A percentile compares a stretch with the other conserved stretches of the same genome.
phyloP scores from a whole-genome alignment of 2,113 vertebrate genomes.

The Thinocorus orbignyianus region DNA sequence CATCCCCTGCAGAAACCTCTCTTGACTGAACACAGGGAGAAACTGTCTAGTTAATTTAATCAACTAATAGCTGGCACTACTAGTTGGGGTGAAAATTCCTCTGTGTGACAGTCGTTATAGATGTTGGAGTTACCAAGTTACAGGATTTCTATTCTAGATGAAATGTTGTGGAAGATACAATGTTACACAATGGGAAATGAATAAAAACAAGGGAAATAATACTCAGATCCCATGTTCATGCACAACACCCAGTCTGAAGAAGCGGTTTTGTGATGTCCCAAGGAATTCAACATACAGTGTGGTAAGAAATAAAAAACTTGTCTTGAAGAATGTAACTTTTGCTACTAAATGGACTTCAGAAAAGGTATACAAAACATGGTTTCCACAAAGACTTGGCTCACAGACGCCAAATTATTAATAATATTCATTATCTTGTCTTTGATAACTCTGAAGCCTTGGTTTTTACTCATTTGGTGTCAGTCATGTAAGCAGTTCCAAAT shows the following conservation, averaged over 20 bases:
- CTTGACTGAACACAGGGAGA: not conserved
- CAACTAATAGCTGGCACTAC: not conserved
- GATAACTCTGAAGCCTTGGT: not conserved
- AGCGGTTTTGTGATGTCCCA: conserved; percentile 42
- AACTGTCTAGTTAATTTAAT: not conserved
- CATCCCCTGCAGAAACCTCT: not conserved
- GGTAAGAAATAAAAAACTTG: not conserved
- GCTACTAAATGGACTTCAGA: not conserved
- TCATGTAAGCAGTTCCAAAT: not conserved
- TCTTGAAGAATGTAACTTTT: not conserved
- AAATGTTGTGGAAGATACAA: conserved; percentile 60
- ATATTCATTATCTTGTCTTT: not conserved
- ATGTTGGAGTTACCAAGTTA: not conserved
- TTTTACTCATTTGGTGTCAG: not conserved
- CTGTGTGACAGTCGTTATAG: not conserved
- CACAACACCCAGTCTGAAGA: conserved; percentile 1
- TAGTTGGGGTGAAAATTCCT: not conserved
- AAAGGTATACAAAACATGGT: not conserved
- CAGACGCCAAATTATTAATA: not conserved
- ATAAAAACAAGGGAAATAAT: conserved; percentile 22
- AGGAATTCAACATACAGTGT: not conserved
- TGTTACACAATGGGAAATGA: conserved; percentile 47
- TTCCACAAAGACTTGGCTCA: not conserved
- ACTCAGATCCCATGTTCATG: conserved; percentile 40
- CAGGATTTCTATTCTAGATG: conserved; percentile 15